Conservation (phyloP, 2,888 invertebrate species). For the Trypoxylon attenuatum region DNA sequence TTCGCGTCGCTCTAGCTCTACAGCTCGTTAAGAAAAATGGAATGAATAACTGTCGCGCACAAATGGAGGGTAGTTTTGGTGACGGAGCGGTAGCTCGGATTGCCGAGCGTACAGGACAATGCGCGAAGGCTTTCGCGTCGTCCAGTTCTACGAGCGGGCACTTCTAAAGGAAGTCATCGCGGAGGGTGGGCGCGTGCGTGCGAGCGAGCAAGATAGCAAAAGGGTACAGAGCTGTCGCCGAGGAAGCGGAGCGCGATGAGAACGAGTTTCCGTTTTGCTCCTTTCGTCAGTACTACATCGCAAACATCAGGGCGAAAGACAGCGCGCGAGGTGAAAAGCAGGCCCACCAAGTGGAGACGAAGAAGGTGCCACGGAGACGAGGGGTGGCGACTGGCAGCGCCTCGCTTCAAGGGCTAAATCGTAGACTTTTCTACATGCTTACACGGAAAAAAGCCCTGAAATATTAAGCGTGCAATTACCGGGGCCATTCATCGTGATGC, state of each 20-base stretch:
- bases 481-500: conserved; percentile 72
- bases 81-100: no score
- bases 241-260: conserved; percentile 13
- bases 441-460: conserved; percentile 70
- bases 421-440: conserved; percentile 68
- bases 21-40: no score
- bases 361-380: conserved; percentile 35
- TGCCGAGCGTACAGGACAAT: no score
- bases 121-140: not conserved
- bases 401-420: conserved; percentile 60
- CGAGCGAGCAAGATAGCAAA: conserved; percentile 30
- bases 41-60: no score
- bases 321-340: conserved; percentile 46
- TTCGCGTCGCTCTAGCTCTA: no score
- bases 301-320: conserved; percentile 50
- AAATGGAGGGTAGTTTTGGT: no score
- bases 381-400: not conserved
- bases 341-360: conserved; percentile 36
- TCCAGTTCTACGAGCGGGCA: conserved; percentile 13
- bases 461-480: conserved; percentile 75
- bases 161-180: no score
- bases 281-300: conserved; percentile 54
- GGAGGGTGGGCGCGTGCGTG: not conserved
- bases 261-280: conserved; percentile 64
- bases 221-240: conserved; percentile 30